Evolutionary conservation across 64 coral and sea anemone genomes (phyloP), one percentile per base, ranked within the genome.

Genomic region (Montipora sp.): DNA sequence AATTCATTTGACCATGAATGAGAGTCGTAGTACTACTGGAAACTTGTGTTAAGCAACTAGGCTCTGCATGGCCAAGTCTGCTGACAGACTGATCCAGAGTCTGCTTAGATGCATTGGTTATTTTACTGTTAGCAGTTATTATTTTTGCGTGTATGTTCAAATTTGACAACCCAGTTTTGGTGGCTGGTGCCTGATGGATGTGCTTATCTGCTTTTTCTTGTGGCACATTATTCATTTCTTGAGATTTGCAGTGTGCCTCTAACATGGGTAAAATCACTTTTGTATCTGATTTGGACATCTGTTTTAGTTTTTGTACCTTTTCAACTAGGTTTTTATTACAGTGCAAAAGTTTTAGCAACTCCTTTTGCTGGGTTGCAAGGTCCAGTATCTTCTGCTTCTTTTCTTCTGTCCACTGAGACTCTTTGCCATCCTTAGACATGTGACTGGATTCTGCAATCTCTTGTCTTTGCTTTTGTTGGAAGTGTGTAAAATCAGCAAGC

Each of bases 291-390:
- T 71, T 85, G 44, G 61, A 19, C 19, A 22, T 85, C 18, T 85
- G 15, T 71, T 85, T 85, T 44, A 85, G 21, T 22, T 15, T 18
- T 46, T 72, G 82, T 51, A 85, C 48, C 65, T 85, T 85, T n/a
- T 85, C 82, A 70, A 85, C 14, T 19, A 85, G 82, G 7, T 71
- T 85, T 71, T 85, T 85, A 20, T 85, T 59, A 85, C 82, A 69
- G 5, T 72, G 82, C 0, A 85, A 72, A 4, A 68, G 43, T 13
- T n/a, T 72, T 71, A 85, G 10, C 65, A 85, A 49, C 63, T 85
- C 65, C 46, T 72, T 85, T 85, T 85, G 82, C 20, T 85, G 82
- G 6, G 82, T 3, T 23, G 82, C 82, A 85, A 85, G 82, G 2
- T 85, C 46, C 50, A 85, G 65, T 68, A 85, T 22, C 14, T 85